Percentiles rank a stretch among this genome's conserved stretches.
These are phyloP conservation scores for Campoplex nolae DNA, from an alignment of 2,888 invertebrate species.

Conservation along the genomic window DNA sequence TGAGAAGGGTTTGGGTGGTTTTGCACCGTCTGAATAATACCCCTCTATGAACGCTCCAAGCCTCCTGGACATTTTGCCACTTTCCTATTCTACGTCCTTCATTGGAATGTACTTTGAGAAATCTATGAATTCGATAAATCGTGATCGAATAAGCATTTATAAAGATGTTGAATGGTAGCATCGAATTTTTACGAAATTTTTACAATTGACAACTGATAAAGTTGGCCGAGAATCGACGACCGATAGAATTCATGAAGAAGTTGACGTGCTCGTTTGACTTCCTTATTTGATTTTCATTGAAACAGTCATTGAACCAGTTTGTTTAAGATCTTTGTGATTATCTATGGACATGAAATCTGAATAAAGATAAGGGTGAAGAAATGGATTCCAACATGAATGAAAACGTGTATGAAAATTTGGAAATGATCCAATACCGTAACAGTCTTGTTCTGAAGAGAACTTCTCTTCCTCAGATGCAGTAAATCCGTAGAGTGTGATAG, in stretches of 20 bases:
- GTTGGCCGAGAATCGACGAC: background rate
- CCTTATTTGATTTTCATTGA: background rate
- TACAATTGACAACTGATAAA: background rate
- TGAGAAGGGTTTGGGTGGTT: constrained; percentile 78
- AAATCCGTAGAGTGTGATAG: constrained; percentile 32
- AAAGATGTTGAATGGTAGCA: background rate
- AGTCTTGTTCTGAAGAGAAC: constrained; percentile 9
- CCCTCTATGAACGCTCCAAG: constrained; percentile 50
- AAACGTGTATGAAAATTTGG: constrained; percentile 2
- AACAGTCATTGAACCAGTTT: background rate
- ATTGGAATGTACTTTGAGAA: background rate
- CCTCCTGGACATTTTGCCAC: constrained; percentile 34
- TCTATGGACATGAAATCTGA: background rate
- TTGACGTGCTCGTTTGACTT: background rate
- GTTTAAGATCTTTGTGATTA: background rate
- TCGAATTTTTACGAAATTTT: background rate
- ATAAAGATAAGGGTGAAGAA: background rate
- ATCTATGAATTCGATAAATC: background rate
- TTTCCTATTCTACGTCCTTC: background rate
- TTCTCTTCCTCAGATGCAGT: constrained; percentile 2
- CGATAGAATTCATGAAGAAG: background rate
- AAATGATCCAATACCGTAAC: background rate
- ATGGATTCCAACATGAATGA: background rate
- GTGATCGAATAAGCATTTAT: background rate
- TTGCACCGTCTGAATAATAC: constrained; percentile 59